Conservation (phyloP, 64 coral and sea anemone genomes). For the Orbicella faveolata region DNA sequence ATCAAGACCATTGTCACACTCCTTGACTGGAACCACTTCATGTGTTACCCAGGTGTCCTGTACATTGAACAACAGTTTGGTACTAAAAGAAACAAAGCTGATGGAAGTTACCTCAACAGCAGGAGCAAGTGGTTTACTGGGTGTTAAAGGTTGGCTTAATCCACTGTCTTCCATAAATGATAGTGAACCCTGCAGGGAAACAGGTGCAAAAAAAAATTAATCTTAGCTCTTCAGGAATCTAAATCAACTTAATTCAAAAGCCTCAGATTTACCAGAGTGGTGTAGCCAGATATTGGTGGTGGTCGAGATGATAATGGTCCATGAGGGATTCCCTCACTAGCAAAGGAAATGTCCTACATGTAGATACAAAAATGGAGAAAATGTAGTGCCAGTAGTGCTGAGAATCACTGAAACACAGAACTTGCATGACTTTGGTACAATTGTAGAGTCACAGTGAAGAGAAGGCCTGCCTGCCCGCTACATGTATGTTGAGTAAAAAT, state of each 20-base stretch:
- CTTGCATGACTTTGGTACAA: no score
- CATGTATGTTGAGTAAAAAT: not conserved
- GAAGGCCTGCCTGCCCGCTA: no score
- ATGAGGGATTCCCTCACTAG: constrained; percentile 3
- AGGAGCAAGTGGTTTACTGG: constrained; percentile 45
- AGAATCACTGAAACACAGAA: not conserved
- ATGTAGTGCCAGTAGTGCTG: not conserved
- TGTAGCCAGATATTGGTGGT: not conserved
- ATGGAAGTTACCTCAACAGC: constrained; percentile 35
- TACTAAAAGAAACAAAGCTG: not conserved
- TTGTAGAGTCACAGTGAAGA: no score
- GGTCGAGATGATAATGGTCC: constrained; percentile 11
- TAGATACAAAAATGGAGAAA: not conserved
- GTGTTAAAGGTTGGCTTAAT: constrained; percentile 48
- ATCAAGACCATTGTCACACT: no score
- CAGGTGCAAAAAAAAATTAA: not conserved
- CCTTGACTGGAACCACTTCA: no score
- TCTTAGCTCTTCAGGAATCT: not conserved
- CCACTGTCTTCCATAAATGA: constrained; percentile 60
- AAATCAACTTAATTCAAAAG: not conserved
- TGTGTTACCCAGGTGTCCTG: no score
- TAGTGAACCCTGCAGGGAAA: constrained; percentile 35
- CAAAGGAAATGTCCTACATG: constrained; percentile 22
- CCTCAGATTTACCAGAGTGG: not conserved
- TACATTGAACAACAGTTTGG: no score